Evolutionary conservation across 2,888 invertebrate genomes (phyloP).

Genomic region (Adelognathus sp.): DNA sequence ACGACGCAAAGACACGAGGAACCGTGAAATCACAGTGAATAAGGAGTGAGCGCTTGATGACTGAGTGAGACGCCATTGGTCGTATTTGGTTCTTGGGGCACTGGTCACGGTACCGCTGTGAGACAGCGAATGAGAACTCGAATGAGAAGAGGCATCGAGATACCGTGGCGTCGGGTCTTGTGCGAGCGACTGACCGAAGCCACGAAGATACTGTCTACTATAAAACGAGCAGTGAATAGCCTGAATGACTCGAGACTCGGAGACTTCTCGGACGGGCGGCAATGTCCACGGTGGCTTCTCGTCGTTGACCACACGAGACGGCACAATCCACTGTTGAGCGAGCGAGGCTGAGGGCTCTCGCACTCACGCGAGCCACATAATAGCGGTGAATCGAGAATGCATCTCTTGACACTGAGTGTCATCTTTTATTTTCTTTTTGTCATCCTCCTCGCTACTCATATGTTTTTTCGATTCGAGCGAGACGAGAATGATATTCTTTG

Average conservation of each 20-base stretch:
- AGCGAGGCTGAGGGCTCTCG: slow-evolving; percentile 4
- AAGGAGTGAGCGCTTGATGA: slow-evolving; percentile 35
- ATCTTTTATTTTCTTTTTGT: slow-evolving; percentile 25
- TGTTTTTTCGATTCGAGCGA: slow-evolving; percentile 27
- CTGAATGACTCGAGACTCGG: slow-evolving; percentile 54
- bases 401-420: slow-evolving; percentile 53
- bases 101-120: slow-evolving; percentile 17
- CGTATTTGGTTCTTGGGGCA: slow-evolving; percentile 40
- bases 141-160: slow-evolving; percentile 27
- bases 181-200: slow-evolving; percentile 13
- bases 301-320: slow-evolving; percentile 56
- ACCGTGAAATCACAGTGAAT: slow-evolving; percentile 48
- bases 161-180: slow-evolving; percentile 23
- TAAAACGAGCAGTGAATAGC: slow-evolving; percentile 48
- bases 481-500: slow-evolving; percentile 49
- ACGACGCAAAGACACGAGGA: slow-evolving; percentile 14
- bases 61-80: slow-evolving; percentile 28
- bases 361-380: slow-evolving; percentile 31
- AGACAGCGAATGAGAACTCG: slow-evolving; percentile 29
- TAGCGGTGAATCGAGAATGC: slow-evolving; percentile 60
- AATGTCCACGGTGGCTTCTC: slow-evolving; percentile 50
- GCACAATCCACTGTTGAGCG: slow-evolving; percentile 38
- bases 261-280: slow-evolving; percentile 27
- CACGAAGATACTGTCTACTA: slow-evolving; percentile 37
- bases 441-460: slow-evolving; percentile 1